Evolutionary conservation across 2,797 vertebrate genomes (phyloP).

Genomic region (Pterois miles): DNA sequence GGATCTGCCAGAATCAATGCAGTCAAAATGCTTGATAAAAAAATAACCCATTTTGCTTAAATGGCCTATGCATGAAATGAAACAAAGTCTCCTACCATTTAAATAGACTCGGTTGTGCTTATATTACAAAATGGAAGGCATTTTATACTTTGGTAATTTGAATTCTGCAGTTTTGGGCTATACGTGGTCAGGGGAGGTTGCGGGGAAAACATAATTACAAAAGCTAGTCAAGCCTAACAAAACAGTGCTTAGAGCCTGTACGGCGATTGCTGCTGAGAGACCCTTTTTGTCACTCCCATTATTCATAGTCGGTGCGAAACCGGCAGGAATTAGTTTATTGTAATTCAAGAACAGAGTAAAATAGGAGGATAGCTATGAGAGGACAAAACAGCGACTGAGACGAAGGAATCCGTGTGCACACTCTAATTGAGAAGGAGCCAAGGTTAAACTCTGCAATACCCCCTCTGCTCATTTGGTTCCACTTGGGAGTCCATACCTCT

Average conservation of each 20-base stretch:
- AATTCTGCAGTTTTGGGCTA: conserved; percentile 66
- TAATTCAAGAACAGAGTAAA: conserved; percentile 73
- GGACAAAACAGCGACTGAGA: conserved; percentile 55
- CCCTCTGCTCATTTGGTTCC: conserved; percentile 26
- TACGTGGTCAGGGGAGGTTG: conserved; percentile 67
- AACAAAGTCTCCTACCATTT: conserved; percentile 50
- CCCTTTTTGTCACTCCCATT: conserved; percentile 83
- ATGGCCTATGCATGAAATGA: conserved; percentile 50
- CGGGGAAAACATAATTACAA: conserved; percentile 83
- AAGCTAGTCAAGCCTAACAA: conserved; percentile 86
- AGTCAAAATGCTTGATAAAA: conserved; percentile 6
- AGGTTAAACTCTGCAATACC: conserved; percentile 30
- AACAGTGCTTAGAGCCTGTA: conserved; percentile 81
- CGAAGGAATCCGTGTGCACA: conserved; percentile 37
- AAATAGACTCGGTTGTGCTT: conserved; percentile 60
- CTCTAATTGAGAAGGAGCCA: conserved; percentile 59
- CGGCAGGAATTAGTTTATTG: conserved; percentile 79
- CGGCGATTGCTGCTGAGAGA: conserved; percentile 76
- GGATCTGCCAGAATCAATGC: conserved; percentile 12
- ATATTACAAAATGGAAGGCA: conserved; percentile 62
- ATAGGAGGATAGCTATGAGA: conserved; percentile 27
- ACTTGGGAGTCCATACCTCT: conserved; percentile 18
- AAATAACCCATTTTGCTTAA: conserved; percentile 38
- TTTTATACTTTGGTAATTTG: conserved; percentile 72
- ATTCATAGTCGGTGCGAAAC: conserved; percentile 82